phyloP scores from a whole-genome alignment of 2,888 invertebrate species.

The Drepanosiphum platanoidis region DNA sequence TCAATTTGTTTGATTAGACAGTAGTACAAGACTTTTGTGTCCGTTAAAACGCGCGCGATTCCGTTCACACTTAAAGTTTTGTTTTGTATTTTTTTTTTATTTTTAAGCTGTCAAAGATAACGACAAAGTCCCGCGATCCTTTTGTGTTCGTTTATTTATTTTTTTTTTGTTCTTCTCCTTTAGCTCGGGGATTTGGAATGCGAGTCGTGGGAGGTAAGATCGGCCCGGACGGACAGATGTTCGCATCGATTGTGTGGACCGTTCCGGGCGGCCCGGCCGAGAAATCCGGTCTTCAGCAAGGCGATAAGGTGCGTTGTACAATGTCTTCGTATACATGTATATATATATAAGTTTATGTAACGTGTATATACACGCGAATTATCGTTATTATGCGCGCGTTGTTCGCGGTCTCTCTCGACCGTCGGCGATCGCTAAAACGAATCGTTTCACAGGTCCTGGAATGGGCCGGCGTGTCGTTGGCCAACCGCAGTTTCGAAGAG shows the following conservation, averaged over 20 bases:
- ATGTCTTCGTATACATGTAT: no score
- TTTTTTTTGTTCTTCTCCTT: constrained; percentile 64
- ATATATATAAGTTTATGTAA: no score
- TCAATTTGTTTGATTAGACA: constrained; percentile 12
- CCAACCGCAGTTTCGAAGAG: constrained; percentile 93
- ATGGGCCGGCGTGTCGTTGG: constrained; percentile 89
- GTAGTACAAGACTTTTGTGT: background rate
- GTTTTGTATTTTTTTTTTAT: background rate
- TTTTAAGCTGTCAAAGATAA: constrained; percentile 14
- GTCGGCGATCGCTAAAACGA: background rate
- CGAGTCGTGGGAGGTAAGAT: constrained; percentile 92
- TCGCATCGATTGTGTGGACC: constrained; percentile 92
- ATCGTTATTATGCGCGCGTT: no score
- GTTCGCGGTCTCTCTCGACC: no score
- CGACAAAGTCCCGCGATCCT: background rate
- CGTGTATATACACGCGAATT: no score
- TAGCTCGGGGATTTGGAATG: constrained; percentile 93
- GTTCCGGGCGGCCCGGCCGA: constrained; percentile 92
- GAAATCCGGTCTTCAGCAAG: constrained; percentile 86
- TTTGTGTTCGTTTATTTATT: constrained; percentile 3
- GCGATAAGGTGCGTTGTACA: constrained; percentile 77
- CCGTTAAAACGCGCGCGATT: constrained; percentile 36
- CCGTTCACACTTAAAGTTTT: constrained; percentile 15
- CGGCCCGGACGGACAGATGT: constrained; percentile 84
- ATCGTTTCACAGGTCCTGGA: constrained; percentile 77